phyloP scores from a whole-genome alignment of 1,140 invertebrate genomes.

The Brachionus asplanchnoidis region DNA sequence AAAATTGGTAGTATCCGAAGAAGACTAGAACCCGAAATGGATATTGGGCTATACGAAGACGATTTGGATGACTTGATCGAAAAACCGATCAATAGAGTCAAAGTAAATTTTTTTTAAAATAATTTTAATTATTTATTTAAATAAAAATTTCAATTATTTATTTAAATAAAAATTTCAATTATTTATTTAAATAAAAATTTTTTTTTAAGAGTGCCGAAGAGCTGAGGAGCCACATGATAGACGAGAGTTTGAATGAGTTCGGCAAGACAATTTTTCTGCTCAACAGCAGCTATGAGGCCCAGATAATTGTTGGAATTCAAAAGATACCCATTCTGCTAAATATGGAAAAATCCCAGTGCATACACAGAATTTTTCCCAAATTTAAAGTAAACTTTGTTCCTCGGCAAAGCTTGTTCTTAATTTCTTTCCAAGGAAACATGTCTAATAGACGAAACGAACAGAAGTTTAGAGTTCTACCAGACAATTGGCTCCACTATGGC shows the following conservation, averaged over 20 bases:
- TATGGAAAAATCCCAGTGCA: background rate
- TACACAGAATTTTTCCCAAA: slow-evolving; percentile 24
- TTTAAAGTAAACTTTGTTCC: slow-evolving; percentile 3
- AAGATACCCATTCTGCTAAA: background rate
- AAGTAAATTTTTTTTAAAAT: background rate
- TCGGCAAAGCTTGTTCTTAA: background rate
- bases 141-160: background rate
- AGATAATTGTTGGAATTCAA: slow-evolving; percentile 15
- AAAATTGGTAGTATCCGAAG: background rate
- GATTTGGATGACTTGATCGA: slow-evolving; percentile 9
- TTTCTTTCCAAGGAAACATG: slow-evolving; percentile 9
- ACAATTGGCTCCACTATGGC: background rate
- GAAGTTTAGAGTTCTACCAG: slow-evolving; percentile 27
- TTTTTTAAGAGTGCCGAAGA: slow-evolving; percentile 36
- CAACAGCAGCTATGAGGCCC: slow-evolving; percentile 25
- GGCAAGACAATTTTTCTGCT: slow-evolving; percentile 17
- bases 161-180: background rate
- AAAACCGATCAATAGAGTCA: slow-evolving; percentile 33
- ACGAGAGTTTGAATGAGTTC: slow-evolving; percentile 33
- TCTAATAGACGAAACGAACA: background rate
- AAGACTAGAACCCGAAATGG: background rate
- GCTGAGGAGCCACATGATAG: background rate
- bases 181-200: background rate
- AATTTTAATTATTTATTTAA: background rate
- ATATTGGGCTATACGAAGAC: slow-evolving; percentile 2